These are phyloP conservation scores for Neodiprion virginianus DNA, from an alignment of 1,140 invertebrate genomes.

Conservation along the genomic window DNA sequence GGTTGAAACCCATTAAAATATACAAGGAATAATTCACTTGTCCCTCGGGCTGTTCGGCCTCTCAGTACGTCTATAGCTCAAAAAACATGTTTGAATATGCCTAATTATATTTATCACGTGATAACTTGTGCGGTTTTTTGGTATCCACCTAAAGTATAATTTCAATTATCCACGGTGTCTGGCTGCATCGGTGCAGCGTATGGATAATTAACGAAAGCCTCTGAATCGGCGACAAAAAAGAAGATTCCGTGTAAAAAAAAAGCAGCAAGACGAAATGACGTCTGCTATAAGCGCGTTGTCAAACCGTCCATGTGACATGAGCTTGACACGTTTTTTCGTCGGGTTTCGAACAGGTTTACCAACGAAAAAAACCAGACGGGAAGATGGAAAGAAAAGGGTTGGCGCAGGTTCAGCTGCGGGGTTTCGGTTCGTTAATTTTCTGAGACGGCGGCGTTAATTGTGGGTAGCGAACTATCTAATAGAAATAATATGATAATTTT, in stretches of 20 bases:
- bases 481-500: conserved; percentile 61
- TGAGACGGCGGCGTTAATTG: conserved; percentile 55
- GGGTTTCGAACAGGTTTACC: neutral
- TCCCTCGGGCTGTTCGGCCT: no score
- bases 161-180: neutral
- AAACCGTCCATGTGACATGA: neutral
- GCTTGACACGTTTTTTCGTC: neutral
- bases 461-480: conserved; percentile 57
- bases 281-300: neutral
- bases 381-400: conserved; percentile 26
- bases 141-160: neutral
- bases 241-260: neutral
- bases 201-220: neutral
- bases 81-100: neutral
- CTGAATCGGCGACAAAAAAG: neutral
- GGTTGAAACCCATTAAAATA: no score
- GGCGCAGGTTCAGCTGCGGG: conserved; percentile 23
- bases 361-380: conserved; percentile 18
- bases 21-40: no score
- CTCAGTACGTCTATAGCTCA: neutral
- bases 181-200: neutral
- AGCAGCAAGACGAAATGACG: neutral
- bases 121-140: neutral
- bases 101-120: conserved; percentile 5
- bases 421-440: conserved; percentile 53